Conservation (phyloP, 35 echinoderm and acorn worm genomes). For the Patiria miniata region DNA sequence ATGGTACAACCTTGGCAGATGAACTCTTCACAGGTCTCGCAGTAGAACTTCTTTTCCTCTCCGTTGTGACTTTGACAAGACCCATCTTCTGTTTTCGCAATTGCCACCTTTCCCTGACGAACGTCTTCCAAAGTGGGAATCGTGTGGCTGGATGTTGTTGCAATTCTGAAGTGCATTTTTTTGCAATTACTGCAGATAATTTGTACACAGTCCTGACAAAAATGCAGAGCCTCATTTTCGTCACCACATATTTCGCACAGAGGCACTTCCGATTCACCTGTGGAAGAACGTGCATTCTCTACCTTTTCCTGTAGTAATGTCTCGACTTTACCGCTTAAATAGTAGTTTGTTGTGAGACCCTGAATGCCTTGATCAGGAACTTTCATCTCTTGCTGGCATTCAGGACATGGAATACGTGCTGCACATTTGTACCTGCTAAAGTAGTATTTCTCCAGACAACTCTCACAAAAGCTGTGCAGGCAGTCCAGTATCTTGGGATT, state of each 20-base stretch:
- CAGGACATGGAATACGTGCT: too few relatives aligned
- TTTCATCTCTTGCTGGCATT: too few relatives aligned
- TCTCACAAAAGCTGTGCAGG: too few relatives aligned
- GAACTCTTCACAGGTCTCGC: constrained; percentile 24
- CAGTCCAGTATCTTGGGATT: too few relatives aligned
- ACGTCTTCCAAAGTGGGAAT: neutral
- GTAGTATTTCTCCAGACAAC: too few relatives aligned
- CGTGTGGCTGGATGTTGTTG: neutral
- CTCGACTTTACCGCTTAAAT: too few relatives aligned
- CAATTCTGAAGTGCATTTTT: neutral
- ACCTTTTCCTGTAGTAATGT: too few relatives aligned
- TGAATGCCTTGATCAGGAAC: too few relatives aligned
- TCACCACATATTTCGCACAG: neutral
- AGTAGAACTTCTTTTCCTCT: constrained; percentile 4
- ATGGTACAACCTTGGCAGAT: constrained; percentile 24
- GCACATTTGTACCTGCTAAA: too few relatives aligned
- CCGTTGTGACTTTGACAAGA: neutral
- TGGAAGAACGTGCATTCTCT: neutral
- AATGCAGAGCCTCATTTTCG: too few relatives aligned
- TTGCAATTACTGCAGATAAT: neutral
- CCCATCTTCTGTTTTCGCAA: neutral
- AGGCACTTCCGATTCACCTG: neutral
- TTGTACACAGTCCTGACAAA: neutral
- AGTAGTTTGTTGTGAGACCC: too few relatives aligned
- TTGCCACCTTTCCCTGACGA: neutral